These are phyloP conservation scores for Gymnorhina tibicen DNA, from an alignment of 2,113 vertebrate species.

Conservation along the genomic window DNA sequence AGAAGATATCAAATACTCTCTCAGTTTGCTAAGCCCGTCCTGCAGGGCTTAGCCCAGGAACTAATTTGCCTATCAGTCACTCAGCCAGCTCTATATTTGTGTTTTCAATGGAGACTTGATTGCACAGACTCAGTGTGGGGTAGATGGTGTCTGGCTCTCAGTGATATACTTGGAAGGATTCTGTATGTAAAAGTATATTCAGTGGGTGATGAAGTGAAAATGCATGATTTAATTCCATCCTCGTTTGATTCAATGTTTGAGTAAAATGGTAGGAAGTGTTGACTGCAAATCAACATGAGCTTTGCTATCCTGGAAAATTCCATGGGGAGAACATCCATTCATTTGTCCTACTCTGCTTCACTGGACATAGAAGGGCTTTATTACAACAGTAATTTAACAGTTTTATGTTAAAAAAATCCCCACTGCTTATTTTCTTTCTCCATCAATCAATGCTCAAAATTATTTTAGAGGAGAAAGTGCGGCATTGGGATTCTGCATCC, in stretches of 20 bases:
- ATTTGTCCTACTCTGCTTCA: neutral
- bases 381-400: neutral
- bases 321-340: neutral
- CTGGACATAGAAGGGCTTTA: neutral
- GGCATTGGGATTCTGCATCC: neutral
- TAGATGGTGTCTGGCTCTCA: constrained; percentile 52
- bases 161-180: constrained; percentile 43
- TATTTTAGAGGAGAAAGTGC: neutral
- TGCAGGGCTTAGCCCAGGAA: neutral
- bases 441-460: neutral
- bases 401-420: neutral
- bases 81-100: constrained; percentile 40
- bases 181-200: neutral
- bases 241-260: constrained; percentile 33
- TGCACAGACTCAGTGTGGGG: constrained; percentile 30
- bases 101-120: constrained; percentile 38
- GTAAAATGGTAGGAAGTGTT: constrained; percentile 40
- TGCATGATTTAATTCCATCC: neutral
- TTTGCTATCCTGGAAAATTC: neutral
- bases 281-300: neutral
- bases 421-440: neutral
- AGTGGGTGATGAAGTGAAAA: constrained; percentile 53
- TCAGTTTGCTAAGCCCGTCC: neutral
- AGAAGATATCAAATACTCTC: neutral
- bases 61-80: constrained; percentile 46